phyloP scores from a whole-genome alignment of 2,113 vertebrate genomes.

The Nothoprocta pentlandii region DNA sequence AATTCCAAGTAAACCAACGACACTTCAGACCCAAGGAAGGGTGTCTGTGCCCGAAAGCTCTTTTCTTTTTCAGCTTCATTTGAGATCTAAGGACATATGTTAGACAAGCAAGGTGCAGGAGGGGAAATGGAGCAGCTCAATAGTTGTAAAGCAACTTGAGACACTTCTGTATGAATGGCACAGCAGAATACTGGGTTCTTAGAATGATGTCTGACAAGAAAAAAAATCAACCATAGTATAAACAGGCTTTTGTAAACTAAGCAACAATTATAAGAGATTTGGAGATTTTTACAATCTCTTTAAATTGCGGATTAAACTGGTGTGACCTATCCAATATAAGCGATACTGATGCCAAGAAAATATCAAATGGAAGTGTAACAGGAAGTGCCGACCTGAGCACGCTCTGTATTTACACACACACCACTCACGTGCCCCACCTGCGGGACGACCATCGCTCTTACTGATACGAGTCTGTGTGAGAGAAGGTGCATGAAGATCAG shows the following conservation, averaged over 20 bases:
- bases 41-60: not conserved
- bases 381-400: not conserved
- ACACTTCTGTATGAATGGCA: not conserved
- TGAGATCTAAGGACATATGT: accelerated
- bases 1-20: not conserved
- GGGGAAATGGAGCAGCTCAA: not conserved
- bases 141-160: not conserved
- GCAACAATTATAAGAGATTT: not conserved
- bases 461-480: not conserved
- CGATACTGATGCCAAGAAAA: not conserved
- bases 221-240: not conserved
- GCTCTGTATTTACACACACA: not conserved
- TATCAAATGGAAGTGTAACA: not conserved
- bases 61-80: not conserved
- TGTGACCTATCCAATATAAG: slow-evolving; percentile 24
- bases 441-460: not conserved
- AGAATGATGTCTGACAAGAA: not conserved
- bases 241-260: slow-evolving; percentile 1
- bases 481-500: not conserved
- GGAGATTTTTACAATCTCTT: not conserved
- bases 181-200: not conserved
- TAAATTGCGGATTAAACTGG: not conserved
- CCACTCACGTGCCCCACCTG: accelerated
- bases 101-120: not conserved
- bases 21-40: not conserved